These are phyloP conservation scores for Xenopus laevis DNA, from an alignment of 2,113 vertebrate genomes.

Conservation along the genomic window DNA sequence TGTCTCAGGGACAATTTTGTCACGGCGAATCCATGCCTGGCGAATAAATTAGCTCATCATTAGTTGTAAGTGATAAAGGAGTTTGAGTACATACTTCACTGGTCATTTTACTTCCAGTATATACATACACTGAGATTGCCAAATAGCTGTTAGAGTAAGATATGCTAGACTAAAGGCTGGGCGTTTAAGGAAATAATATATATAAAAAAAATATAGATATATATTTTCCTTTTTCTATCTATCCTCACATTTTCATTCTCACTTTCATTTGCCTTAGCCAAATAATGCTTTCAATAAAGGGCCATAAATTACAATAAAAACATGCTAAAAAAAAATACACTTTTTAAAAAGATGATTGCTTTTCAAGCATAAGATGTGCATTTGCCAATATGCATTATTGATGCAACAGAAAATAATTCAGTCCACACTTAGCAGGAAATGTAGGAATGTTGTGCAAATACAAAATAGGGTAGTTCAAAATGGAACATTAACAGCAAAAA, in stretches of 20 bases:
- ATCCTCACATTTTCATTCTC: not conserved
- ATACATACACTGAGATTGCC: too few relatives aligned
- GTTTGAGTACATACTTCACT: too few relatives aligned
- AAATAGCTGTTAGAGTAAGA: too few relatives aligned
- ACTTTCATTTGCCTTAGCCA: not conserved
- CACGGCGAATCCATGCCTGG: too few relatives aligned
- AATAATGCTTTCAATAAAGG: not conserved
- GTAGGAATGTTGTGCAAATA: not conserved
- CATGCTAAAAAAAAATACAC: constrained; percentile 2
- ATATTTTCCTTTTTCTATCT: too few relatives aligned
- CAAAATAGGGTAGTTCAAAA: constrained; percentile 1
- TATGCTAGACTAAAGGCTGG: too few relatives aligned
- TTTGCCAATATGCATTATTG: constrained; percentile 21
- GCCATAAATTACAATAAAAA: not conserved
- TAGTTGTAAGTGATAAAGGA: too few relatives aligned
- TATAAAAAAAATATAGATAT: too few relatives aligned
- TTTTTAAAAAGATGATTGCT: not conserved
- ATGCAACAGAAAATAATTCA: not conserved
- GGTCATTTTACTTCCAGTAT: too few relatives aligned
- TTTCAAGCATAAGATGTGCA: constrained; percentile 1
- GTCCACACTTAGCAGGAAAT: not conserved
- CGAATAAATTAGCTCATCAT: too few relatives aligned
- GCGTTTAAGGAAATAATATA: too few relatives aligned
- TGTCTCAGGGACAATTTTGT: too few relatives aligned
- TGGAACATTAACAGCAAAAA: not conserved